A percentile compares a stretch with the other conserved stretches of the same genome.
Evolutionary conservation across 2,797 vertebrate genomes (phyloP).

Genomic region (Microcaecilia unicolor): DNA sequence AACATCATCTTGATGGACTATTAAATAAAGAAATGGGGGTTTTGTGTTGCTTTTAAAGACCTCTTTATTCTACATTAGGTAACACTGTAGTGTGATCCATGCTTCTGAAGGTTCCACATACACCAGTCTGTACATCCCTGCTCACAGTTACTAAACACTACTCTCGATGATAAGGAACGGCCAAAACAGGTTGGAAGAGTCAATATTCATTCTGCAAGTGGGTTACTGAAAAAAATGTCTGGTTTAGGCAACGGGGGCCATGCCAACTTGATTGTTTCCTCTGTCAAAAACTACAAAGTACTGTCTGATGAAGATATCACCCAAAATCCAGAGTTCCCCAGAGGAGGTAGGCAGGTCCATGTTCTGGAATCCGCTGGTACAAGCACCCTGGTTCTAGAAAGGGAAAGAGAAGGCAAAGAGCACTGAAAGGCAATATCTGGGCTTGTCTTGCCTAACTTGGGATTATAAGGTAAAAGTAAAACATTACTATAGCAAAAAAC

Average conservation of each 20-base stretch:
- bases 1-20: too few species aligned
- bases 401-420: too few species aligned
- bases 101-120: not conserved
- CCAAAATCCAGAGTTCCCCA: constrained; percentile 54
- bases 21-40: too few species aligned
- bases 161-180: too few species aligned
- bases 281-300: constrained; percentile 55
- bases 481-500: too few species aligned
- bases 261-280: constrained; percentile 41
- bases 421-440: too few species aligned
- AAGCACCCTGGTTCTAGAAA: constrained; percentile 1
- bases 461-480: too few species aligned
- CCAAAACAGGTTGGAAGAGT: not conserved
- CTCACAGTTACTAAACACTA: not conserved
- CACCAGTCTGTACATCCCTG: not conserved
- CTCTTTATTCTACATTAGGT: too few species aligned
- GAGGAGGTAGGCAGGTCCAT: constrained; percentile 11
- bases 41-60: too few species aligned
- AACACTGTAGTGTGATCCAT: too few species aligned
- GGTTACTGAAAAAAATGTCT: not conserved
- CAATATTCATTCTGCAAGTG: too few species aligned
- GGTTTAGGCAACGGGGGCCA: constrained; percentile 31
- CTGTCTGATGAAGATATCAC: constrained; percentile 57
- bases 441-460: too few species aligned
- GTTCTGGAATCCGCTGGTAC: constrained; percentile 14